phyloP scores from a whole-genome alignment of 1,140 invertebrate species.

The Phenacoccus solenopsis region DNA sequence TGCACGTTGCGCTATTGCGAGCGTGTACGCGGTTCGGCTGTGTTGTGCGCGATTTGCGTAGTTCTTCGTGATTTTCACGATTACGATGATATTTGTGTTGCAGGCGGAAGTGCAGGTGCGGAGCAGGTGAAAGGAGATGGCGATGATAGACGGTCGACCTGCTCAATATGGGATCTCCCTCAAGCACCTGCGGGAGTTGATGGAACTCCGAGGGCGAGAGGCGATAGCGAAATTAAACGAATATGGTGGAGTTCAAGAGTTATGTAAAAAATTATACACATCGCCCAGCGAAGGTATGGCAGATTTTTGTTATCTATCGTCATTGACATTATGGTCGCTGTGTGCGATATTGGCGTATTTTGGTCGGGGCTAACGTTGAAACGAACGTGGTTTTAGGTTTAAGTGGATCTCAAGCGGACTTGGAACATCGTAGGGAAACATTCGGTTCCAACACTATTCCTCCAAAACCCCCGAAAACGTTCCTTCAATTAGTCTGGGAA shows the following conservation, averaged over 20 bases:
- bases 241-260: slow-evolving; percentile 78
- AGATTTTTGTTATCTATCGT: neutral
- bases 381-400: slow-evolving; percentile 52
- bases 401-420: slow-evolving; percentile 73
- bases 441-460: slow-evolving; percentile 98
- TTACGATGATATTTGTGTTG: neutral
- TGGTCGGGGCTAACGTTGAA: neutral
- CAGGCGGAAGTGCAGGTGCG: slow-evolving; percentile 4
- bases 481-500: slow-evolving; percentile 96
- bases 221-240: slow-evolving; percentile 73
- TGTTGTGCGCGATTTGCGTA: too few relatives aligned
- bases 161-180: slow-evolving; percentile 85
- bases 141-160: slow-evolving; percentile 79
- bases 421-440: slow-evolving; percentile 79
- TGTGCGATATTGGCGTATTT: neutral
- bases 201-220: slow-evolving; percentile 85
- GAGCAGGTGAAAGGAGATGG: slow-evolving; percentile 41
- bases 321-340: neutral
- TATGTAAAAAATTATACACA: slow-evolving; percentile 92
- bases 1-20: too few relatives aligned
- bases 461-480: slow-evolving; percentile 97
- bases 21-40: too few relatives aligned
- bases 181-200: slow-evolving; percentile 89
- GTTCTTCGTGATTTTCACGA: too few relatives aligned
- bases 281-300: slow-evolving; percentile 82